Base-by-base conservation (phyloP, 2,888 invertebrate species). In the Trichogramma evanescens region DNA sequence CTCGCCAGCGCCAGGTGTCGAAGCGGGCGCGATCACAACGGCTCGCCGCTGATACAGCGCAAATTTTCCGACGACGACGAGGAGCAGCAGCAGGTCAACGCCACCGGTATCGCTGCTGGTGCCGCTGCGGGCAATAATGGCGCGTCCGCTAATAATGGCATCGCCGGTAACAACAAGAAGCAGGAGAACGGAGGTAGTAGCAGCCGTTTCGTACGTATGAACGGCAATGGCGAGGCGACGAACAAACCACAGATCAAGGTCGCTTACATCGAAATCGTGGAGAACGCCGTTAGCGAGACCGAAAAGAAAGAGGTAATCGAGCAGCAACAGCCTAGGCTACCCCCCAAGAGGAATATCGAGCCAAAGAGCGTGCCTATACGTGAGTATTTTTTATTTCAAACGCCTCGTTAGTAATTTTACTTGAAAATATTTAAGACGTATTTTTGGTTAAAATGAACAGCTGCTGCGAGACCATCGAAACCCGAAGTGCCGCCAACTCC, bases 1-100 rank as follows among this genome's bases (percentile, higher is more conserved):
- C 80, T 93, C 56, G 90, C 92, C 38, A 92, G 91, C 53, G 91
- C 93, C 1, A 89, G 90, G 78, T 90, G 89, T 74, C 85, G 92
- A 70, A 91, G 90, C 74, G 93, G 91, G 6, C 83, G 86, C 68
- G 89, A 89, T 75, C 81, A 86, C 59, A 88, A 88, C 10, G 86
- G 88, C 54, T 88, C 88, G 50, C 86, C 89, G 51, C 82, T 88
- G 66, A 84, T 89, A 70, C 87, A 89, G 79, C 82, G 89, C 65
- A 87, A 88, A 73, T 85, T 87, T 76, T 68, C 72, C 8, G 77
- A 77, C 48, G 74, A 79, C 39, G 75, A 76, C 44, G 72, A 76
- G 43, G 75, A 69, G 6, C 69, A 68, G 10, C 45, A 48, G 8
- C 45, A 44, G 26, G 70, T 57, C 63, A 68, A 56, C 64, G 65